Evolutionary conservation across 2,888 invertebrate genomes (phyloP), one percentile per base, ranked within the genome.

Genomic region (Yponomeuta plumbellus): DNA sequence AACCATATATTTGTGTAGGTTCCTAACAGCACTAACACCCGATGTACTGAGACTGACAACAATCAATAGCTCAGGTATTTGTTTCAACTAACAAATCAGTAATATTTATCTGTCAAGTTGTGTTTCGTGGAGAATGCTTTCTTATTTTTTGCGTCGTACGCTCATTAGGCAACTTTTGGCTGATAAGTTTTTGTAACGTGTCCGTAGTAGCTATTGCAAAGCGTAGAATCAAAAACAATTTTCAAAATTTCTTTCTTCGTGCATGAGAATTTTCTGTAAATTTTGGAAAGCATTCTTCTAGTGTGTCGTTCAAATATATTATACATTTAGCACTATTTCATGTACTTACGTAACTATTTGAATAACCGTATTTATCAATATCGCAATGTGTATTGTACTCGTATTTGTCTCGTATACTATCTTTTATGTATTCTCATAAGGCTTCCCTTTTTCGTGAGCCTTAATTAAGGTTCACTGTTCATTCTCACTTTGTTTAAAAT

Each of bases 41-140:
- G 92, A 92, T 77, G 92, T 92, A 76, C 86, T 92, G 80, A 88
- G 92, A 86, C 84, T 92, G 87, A 92, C 92, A 69, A 90, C 92
- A 77, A 91, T 92, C 76, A 91, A 92, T 85, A 87, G 81, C 74
- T 84, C 92, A 92, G 92, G 92, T 92, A 88, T 79, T 63, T 13
- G 26, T 26, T 64, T 57, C 20, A 56, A 56, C 26, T 57, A 59
- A 39, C 58, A n/a, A 63, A 62, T 62, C 68, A 63, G 66, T 69
- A 59, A 34, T 58, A 63, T 66, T 65, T 67, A 63, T 70, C 68
- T 72, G 68, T 70, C 71, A 67, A 39, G 17, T 64, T 63, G 63
- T 63, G 44, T 40, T 22, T 44, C 13, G 81, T 84, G 85, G 81
- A 85, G 87, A 87, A 89, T 90, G 89, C 89, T 90, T 90, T 90